phyloP scores from a whole-genome alignment of 1,140 invertebrate genomes.

The Ladona fulva region DNA sequence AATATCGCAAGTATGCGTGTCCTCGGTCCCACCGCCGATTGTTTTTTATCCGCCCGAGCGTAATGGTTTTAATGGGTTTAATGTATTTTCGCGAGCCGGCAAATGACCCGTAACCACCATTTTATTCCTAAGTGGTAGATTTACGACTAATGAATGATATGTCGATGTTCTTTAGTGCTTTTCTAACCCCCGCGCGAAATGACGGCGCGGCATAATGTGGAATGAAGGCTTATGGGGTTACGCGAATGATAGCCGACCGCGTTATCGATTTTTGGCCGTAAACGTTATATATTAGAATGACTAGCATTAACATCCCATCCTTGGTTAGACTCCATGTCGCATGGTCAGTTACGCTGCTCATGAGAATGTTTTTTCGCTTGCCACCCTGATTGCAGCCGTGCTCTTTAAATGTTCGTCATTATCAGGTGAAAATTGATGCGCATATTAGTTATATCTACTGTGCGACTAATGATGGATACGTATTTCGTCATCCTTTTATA shows the following conservation, averaged over 20 bases:
- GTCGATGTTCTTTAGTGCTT: constrained; percentile 9
- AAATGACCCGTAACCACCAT: constrained; percentile 4
- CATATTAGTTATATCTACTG: no score
- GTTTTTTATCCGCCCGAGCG: background rate
- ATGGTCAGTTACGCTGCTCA: no score
- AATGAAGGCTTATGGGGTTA: background rate
- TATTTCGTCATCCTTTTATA: no score
- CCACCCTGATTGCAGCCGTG: no score
- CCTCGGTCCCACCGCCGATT: background rate
- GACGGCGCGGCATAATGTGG: background rate
- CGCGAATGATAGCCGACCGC: background rate
- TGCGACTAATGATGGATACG: no score
- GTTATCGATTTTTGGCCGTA: background rate
- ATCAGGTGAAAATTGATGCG: no score
- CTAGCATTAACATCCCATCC: no score
- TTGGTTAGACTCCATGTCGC: no score
- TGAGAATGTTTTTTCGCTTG: no score
- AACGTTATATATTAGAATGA: no score
- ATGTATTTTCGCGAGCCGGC: background rate
- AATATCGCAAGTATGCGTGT: background rate
- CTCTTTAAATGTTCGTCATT: no score
- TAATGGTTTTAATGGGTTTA: constrained; percentile 7
- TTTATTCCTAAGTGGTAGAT: background rate
- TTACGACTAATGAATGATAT: background rate
- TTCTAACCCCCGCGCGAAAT: constrained; percentile 6